phyloP scores from a whole-genome alignment of 2,888 invertebrate species.

The Petrophora chlorosata region DNA sequence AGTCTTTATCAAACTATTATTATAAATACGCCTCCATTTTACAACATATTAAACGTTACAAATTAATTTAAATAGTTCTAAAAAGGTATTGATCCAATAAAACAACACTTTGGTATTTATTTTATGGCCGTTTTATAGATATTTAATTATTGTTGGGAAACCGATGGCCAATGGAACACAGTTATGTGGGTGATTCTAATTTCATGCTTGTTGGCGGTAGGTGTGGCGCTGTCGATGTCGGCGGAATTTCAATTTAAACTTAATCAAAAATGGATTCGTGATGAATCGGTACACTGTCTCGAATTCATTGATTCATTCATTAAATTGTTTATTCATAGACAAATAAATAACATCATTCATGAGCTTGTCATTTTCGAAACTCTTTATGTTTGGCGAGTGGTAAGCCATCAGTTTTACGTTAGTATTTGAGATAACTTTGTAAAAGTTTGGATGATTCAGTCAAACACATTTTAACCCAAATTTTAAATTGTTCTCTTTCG shows the following conservation, averaged over 20 bases:
- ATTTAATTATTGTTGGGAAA: conserved; percentile 10
- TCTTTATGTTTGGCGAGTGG: no score
- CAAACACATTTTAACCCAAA: no score
- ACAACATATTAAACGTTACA: not conserved
- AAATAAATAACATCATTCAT: no score
- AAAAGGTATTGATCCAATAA: conserved; percentile 8
- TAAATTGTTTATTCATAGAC: no score
- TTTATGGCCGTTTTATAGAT: conserved; percentile 3
- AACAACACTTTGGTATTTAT: conserved; percentile 2
- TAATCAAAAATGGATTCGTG: not conserved
- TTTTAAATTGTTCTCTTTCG: no score
- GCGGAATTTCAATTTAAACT: not conserved
- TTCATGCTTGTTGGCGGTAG: not conserved
- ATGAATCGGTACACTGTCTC: not conserved
- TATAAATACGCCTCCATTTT: not conserved
- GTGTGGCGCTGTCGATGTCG: not conserved
- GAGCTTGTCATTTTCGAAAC: no score
- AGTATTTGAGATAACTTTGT: no score
- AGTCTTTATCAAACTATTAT: not conserved
- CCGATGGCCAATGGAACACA: not conserved
- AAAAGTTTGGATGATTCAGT: no score
- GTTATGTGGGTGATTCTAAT: conserved; percentile 1
- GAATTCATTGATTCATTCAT: no score
- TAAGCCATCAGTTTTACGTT: no score
- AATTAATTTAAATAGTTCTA: not conserved